Evolutionary conservation across 2,113 vertebrate genomes (phyloP), one percentile per base, ranked within the genome.

Genomic region (Pica pica): DNA sequence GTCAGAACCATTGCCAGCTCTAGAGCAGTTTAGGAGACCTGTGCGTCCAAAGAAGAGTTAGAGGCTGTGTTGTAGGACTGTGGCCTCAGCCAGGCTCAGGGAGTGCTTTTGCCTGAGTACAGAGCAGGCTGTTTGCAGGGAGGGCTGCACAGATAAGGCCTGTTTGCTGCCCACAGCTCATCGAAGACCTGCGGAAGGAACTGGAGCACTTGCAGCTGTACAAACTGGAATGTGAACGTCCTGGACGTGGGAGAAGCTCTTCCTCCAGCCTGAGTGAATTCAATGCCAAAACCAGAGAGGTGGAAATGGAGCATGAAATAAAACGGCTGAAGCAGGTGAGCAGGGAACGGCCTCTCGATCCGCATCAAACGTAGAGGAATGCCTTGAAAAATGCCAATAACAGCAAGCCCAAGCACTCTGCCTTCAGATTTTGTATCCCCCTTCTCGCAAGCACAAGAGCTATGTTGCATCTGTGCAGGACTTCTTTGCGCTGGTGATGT

Each of bases 201-300:
- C 97, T 99, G 95, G 99, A 99, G 91, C 98, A 99, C 94, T 90
- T 99, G 94, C 99, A 99, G 97, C 96, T 99, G 50, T 99, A 98
- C 95, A 99, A 99, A 90, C 98, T 99, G 97, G 99, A 99, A 80
- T 97, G 98, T 2, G 99, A 99, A 92, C 98, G 98, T 53, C 97
- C 98, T 0, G 98, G 99, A 16, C 97, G 99, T 33, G 98, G 98
- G 17, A 98, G 99, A 30, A 98, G 98, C 76, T 98, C 98, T 2
- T 98, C 99, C 14, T 98, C 98, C 2, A 95, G 98, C 23, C 71
- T 99, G 82, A 97, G 98, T 4, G 99, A 99, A 96, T 98, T 98
- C 97, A 99, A 85, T 4, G 98, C 97, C 95, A 98, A 98, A 93
- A 98, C 98, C 81, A 98, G 99, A 13, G 99, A 99, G 97, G 97